These are phyloP conservation scores for Baryphthengus martii DNA, from an alignment of 2,113 vertebrate species.

Conservation along the genomic window DNA sequence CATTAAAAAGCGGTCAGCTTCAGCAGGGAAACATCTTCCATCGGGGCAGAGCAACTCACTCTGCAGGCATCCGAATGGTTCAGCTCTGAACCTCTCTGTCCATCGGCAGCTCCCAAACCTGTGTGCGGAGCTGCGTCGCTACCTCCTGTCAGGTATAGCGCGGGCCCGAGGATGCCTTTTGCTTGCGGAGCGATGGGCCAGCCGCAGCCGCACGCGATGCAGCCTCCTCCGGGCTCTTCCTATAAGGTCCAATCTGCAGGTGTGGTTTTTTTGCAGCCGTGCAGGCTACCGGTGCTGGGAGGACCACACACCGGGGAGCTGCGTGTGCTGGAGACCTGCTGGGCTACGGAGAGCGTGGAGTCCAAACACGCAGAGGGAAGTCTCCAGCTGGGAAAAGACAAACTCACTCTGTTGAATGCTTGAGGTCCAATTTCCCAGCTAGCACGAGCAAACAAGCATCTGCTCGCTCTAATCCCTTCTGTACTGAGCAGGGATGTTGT, in stretches of 20 bases:
- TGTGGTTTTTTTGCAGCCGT: background rate
- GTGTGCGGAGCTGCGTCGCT: background rate
- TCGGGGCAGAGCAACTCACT: background rate
- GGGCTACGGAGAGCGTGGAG: background rate
- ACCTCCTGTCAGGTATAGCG: fast-evolving
- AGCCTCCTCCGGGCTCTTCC: background rate
- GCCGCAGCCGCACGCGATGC: fast-evolving
- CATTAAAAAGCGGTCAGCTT: background rate
- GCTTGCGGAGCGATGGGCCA: background rate
- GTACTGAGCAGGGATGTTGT: background rate
- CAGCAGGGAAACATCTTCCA: background rate
- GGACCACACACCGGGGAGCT: background rate
- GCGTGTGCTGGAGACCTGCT: background rate
- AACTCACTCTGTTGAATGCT: background rate
- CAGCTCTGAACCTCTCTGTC: background rate
- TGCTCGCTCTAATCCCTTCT: background rate
- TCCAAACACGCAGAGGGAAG: background rate
- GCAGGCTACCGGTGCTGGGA: fast-evolving
- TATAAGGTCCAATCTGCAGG: fast-evolving
- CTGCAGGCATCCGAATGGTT: background rate
- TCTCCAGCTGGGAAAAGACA: conserved; percentile 27
- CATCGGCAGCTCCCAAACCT: background rate
- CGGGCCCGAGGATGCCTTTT: background rate
- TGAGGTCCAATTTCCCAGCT: background rate
- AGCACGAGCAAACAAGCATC: background rate